phyloP scores from a whole-genome alignment of 2,888 invertebrate genomes.

The Noctuana brunneofusca region DNA sequence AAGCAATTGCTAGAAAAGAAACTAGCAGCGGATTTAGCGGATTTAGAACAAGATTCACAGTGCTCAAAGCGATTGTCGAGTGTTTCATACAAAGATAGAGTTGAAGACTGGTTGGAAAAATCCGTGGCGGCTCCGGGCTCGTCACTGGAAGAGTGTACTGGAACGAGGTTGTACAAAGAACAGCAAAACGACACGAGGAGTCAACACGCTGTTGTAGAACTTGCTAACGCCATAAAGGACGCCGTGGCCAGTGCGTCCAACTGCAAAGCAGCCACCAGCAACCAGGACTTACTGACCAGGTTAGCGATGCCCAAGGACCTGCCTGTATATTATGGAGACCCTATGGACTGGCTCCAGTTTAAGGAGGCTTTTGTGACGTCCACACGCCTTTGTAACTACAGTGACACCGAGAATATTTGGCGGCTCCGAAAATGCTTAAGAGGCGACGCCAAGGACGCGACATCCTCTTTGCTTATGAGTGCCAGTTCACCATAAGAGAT shows the following conservation, averaged over 20 bases:
- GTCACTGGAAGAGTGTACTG: too few relatives aligned
- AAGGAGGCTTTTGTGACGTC: slow-evolving; percentile 43
- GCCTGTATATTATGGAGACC: slow-evolving; percentile 37
- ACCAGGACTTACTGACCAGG: slow-evolving; percentile 6
- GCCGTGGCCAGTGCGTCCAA: slow-evolving; percentile 1
- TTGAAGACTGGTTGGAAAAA: slow-evolving; percentile 10
- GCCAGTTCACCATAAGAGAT: slow-evolving; percentile 36
- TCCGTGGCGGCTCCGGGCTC: slow-evolving; percentile 4
- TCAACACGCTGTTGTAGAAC: too few relatives aligned
- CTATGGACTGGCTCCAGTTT: slow-evolving; percentile 43
- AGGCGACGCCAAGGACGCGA: slow-evolving; percentile 42
- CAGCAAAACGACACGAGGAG: too few relatives aligned
- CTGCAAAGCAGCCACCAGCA: not conserved
- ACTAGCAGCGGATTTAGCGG: slow-evolving; percentile 6
- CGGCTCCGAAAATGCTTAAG: slow-evolving; percentile 41
- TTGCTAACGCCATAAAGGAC: not conserved
- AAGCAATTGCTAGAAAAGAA: slow-evolving; percentile 3
- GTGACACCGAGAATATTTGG: slow-evolving; percentile 41
- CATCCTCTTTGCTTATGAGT: slow-evolving; percentile 38
- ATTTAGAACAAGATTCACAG: not conserved
- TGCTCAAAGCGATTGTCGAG: not conserved
- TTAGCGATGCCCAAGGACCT: slow-evolving; percentile 4
- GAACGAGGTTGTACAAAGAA: too few relatives aligned
- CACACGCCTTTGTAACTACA: slow-evolving; percentile 39
- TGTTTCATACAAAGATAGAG: slow-evolving; percentile 3